Conservation (phyloP, 30 jellyfish, hydroid and myxozoan genomes). For the Cassiopea xamachana region DNA sequence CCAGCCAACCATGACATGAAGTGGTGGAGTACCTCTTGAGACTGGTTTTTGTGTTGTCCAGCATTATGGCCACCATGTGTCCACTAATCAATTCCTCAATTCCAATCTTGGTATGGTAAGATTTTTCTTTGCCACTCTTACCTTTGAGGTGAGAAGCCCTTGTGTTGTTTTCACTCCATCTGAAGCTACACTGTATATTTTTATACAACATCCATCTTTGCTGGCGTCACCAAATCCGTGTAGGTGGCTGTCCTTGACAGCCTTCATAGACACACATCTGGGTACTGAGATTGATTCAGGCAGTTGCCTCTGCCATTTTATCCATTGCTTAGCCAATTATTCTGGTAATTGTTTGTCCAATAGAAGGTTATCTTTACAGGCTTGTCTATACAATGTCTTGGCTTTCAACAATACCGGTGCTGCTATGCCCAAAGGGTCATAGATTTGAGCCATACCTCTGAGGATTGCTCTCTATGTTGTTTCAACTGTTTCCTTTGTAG, state of each 20-base stretch:
- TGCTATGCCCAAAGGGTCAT: slow-evolving; percentile 64
- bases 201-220: slow-evolving; percentile 33
- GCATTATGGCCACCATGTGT: slow-evolving; percentile 74
- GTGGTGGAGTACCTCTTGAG: slow-evolving; percentile 19
- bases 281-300: slow-evolving; percentile 45
- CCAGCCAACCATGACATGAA: slow-evolving; percentile 50
- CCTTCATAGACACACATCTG: slow-evolving; percentile 14
- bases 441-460: slow-evolving; percentile 51
- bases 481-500: slow-evolving; percentile 6
- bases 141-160: slow-evolving; percentile 60
- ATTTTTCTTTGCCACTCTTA: slow-evolving; percentile 65
- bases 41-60: slow-evolving; percentile 39
- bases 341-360: slow-evolving; percentile 61
- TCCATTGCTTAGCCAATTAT: slow-evolving; percentile 17
- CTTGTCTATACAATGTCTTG: slow-evolving; percentile 25
- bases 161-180: slow-evolving; percentile 14
- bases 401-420: slow-evolving; percentile 64
- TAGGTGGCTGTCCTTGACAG: slow-evolving; percentile 10
- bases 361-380: slow-evolving; percentile 39
- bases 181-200: slow-evolving; percentile 16
- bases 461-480: slow-evolving; percentile 66
- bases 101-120: slow-evolving; percentile 72
- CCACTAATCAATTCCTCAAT: slow-evolving; percentile 59
- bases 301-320: slow-evolving; percentile 20
- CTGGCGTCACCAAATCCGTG: slow-evolving; percentile 73